Evolutionary conservation across 2,113 vertebrate species (phyloP).

Genomic region (Felis catus): F.catus_Fca126_mat1.0 CM031420.1:51319001-51319500

Average conservation of each 20-base stretch:
- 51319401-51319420: not conserved
- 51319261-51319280: not conserved
- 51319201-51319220: not conserved
- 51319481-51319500: too few relatives aligned
- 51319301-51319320: not conserved
- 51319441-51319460: too few relatives aligned
- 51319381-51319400: not conserved
- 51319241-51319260: not conserved
- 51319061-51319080: slow-evolving; percentile 57
- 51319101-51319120: slow-evolving; percentile 8
- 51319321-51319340: not conserved
- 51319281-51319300: not conserved
- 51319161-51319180: not conserved
- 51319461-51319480: too few relatives aligned
- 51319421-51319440: not conserved
- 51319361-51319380: not conserved
- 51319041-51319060: not conserved
- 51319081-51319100: slow-evolving; percentile 41
- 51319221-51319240: not conserved
- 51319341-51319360: not conserved
- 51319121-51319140: not conserved
- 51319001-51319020: not conserved
- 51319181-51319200: not conserved
- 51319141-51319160: slow-evolving; percentile 23
- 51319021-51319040: not conserved